phyloP scores from a whole-genome alignment of 2,113 vertebrate genomes.

The Danio rerio region DNA sequence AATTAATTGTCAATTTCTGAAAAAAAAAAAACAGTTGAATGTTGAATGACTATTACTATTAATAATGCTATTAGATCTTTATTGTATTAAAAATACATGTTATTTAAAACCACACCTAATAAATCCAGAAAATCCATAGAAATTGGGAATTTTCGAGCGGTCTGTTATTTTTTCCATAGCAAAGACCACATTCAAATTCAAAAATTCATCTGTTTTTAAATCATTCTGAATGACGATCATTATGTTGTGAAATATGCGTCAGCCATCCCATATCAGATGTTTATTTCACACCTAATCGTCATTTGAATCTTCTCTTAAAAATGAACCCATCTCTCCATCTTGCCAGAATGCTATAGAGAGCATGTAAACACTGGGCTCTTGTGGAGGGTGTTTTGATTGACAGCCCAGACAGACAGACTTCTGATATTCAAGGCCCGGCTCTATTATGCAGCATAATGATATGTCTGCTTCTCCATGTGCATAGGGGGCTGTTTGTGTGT shows the following conservation, averaged over 20 bases:
- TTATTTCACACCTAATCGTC: slow-evolving; percentile 20
- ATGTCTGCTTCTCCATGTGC: slow-evolving; percentile 60
- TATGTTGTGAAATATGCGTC: background rate
- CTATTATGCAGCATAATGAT: slow-evolving; percentile 64
- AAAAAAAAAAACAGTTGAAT: no score
- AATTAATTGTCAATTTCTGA: no score
- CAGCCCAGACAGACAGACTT: slow-evolving; percentile 55
- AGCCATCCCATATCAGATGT: background rate
- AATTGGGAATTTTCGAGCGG: no score
- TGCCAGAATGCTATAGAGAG: slow-evolving; percentile 11
- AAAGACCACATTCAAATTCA: background rate
- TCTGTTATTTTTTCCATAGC: no score
- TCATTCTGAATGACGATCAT: background rate
- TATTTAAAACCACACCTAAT: no score
- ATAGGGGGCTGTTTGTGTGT: slow-evolving; percentile 69
- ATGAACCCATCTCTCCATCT: slow-evolving; percentile 20
- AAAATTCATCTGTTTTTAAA: background rate
- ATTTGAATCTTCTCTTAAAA: slow-evolving; percentile 2
- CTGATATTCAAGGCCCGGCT: slow-evolving; percentile 51
- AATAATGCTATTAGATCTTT: no score
- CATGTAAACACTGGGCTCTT: slow-evolving; percentile 48
- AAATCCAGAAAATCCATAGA: no score
- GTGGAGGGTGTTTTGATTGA: slow-evolving; percentile 53
- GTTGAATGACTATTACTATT: no score
- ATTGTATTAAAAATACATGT: no score